Percentiles rank a stretch among this genome's conserved stretches.
Conservation (phyloP, 1,140 invertebrate genomes). For the Condylostylus longicornis region DNA sequence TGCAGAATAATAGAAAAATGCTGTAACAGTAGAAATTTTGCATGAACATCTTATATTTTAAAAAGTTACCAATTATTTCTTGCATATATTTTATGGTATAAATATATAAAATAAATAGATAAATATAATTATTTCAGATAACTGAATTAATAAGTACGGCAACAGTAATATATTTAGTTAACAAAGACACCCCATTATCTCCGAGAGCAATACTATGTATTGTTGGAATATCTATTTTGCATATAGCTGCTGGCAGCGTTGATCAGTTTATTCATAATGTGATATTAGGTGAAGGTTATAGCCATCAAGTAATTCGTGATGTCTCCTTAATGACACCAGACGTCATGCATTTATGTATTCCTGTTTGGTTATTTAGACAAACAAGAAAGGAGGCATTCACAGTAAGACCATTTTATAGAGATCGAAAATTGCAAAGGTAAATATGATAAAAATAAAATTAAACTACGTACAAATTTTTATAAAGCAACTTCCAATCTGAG, state of each 20-base stretch:
- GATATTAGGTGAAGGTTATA: slow-evolving; percentile 47
- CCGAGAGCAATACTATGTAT: slow-evolving; percentile 48
- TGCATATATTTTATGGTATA: neutral
- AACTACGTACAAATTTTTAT: no score
- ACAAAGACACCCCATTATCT: slow-evolving; percentile 39
- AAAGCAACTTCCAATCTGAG: no score
- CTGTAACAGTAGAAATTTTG: no score
- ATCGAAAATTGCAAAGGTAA: slow-evolving; percentile 26
- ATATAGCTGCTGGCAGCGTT: slow-evolving; percentile 53
- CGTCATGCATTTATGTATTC: slow-evolving; percentile 47
- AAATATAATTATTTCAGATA: slow-evolving; percentile 34
- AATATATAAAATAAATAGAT: no score
- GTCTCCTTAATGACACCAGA: slow-evolving; percentile 62
- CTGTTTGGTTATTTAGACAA: slow-evolving; percentile 34
- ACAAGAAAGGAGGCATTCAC: slow-evolving; percentile 21
- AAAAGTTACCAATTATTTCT: no score
- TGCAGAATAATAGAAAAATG: no score
- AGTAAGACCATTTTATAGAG: slow-evolving; percentile 24
- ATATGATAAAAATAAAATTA: no score
- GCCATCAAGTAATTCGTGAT: slow-evolving; percentile 55
- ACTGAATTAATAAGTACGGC: slow-evolving; percentile 58
- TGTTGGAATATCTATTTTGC: slow-evolving; percentile 48
- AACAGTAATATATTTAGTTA: slow-evolving; percentile 43
- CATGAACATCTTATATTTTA: no score
- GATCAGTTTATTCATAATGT: slow-evolving; percentile 67